A percentile compares a stretch with the other conserved stretches of the same genome.
Evolutionary conservation across 2,113 vertebrate species (phyloP).

Genomic region (Odobenus rosmarus): DNA sequence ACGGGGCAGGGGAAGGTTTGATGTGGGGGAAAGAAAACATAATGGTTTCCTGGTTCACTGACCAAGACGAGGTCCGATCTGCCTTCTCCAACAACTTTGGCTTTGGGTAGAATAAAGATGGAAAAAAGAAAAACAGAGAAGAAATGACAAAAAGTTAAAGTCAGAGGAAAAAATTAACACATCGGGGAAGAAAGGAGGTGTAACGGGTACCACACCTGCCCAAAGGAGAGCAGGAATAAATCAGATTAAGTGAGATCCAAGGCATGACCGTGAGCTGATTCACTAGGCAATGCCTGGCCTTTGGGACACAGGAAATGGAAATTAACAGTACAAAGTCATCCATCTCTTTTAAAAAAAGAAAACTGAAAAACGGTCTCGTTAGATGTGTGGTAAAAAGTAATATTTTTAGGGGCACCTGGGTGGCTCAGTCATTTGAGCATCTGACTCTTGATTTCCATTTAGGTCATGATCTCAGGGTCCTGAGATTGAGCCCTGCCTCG

Average conservation of each 20-base stretch:
- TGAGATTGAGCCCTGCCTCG: not conserved
- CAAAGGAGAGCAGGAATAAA: not conserved
- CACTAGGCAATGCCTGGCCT: not conserved
- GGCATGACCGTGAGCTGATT: not conserved
- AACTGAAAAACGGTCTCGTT: not conserved
- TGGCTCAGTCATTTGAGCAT: not conserved
- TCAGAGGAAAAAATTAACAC: not conserved
- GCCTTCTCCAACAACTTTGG: not conserved
- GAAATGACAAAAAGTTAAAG: not conserved
- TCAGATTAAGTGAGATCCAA: rapidly evolving
- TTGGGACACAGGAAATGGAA: not conserved
- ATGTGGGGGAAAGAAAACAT: not conserved
- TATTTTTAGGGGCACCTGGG: not conserved
- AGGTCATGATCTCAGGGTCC: not conserved
- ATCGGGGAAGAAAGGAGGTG: not conserved
- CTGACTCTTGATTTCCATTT: not conserved
- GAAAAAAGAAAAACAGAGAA: not conserved
- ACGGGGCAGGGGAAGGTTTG: not conserved
- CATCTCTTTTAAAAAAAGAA: not conserved
- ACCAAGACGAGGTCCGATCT: not conserved
- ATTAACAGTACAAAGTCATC: not conserved
- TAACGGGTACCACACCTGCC: rapidly evolving
- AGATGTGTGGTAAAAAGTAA: not conserved
- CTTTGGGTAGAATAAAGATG: not conserved
- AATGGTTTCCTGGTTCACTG: not conserved